Base-by-base conservation (phyloP, 2,888 invertebrate species). In the Pyrocoelia pectoralis region DNA sequence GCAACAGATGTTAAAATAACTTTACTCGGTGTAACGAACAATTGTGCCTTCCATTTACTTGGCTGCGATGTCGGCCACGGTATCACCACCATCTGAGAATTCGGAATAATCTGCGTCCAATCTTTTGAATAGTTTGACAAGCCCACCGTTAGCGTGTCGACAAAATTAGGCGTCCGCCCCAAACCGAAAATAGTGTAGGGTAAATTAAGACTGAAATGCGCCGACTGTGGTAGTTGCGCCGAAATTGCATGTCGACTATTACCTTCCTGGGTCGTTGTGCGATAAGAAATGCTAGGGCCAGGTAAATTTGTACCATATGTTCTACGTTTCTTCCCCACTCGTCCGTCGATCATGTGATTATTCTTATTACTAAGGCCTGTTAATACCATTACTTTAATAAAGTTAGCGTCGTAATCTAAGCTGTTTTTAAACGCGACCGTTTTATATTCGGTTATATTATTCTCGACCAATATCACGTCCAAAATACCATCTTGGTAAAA, bases 111-210 rank as follows among this genome's bases (percentile, higher is more conserved):
- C 80, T 95, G 95, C 0, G 91, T 89, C 93, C 95, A 97, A 61
- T 88, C 88, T 69, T 88, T 88, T 0, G 85, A 88, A 73, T 85
- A 85, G 59, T 87, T 86, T n/a, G 87, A 88, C 51, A 92, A 81
- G 6, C 95, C 94, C 1, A 97, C 94, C 57, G 88, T 89, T 29
- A 98, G 83, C 9, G 87, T 88, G 76, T 98, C 98, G 0, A 99
- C 94, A 83, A 98, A 99, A 83, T 99, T 99, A 1, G 98, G 98
- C 33, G 97, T 97, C 62, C 97, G 88, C 1, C 98, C 99, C n/a
- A 99, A 84, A 1, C 99, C 99, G 82, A 99, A 98, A 68, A 97
- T 92, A 0, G 93, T 92, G 80, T 95, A 99, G 0, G 99, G 98
- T 58, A 98, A 83, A 80, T 97, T 95, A n/a, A 99, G 84, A 1